These are phyloP conservation scores for Palaemon carinicauda DNA, from an alignment of 1,140 invertebrate genomes.

Conservation along the genomic window DNA sequence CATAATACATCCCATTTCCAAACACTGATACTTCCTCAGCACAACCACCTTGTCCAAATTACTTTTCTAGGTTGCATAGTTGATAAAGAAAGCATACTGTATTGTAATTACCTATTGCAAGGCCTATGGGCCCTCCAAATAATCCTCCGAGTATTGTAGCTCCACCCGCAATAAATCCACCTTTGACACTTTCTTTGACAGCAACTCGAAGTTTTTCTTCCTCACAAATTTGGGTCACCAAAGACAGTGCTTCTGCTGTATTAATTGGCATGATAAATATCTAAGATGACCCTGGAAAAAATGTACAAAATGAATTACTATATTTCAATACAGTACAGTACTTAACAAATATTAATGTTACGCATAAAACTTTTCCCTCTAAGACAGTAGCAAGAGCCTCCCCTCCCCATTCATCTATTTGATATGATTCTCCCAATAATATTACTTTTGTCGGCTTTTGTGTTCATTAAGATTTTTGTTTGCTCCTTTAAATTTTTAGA, in stretches of 20 bases:
- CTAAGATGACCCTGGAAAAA: not conserved
- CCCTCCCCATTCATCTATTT: no score
- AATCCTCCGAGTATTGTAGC: constrained; percentile 24
- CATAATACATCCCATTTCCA: no score
- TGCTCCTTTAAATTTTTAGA: no score
- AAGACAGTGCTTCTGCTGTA: constrained; percentile 2
- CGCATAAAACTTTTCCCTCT: not conserved
- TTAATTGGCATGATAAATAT: constrained; percentile 38
- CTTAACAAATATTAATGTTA: no score
- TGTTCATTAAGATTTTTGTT: no score
- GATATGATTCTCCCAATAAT: no score
- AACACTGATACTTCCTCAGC: no score
- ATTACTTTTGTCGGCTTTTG: no score
- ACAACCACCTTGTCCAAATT: no score
- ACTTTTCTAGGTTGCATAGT: no score
- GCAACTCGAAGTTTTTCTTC: constrained; percentile 32
- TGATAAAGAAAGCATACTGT: no score
- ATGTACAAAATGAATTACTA: not conserved
- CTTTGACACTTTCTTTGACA: constrained; percentile 32
- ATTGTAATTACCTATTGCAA: constrained; percentile 16
- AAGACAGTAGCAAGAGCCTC: not conserved
- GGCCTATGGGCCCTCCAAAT: constrained; percentile 12
- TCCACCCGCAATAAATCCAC: constrained; percentile 3
- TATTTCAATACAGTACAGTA: not conserved
- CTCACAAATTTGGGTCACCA: constrained; percentile 34